phyloP scores from a whole-genome alignment of 23 tunicate genomes.

The Diplosoma virens region DNA sequence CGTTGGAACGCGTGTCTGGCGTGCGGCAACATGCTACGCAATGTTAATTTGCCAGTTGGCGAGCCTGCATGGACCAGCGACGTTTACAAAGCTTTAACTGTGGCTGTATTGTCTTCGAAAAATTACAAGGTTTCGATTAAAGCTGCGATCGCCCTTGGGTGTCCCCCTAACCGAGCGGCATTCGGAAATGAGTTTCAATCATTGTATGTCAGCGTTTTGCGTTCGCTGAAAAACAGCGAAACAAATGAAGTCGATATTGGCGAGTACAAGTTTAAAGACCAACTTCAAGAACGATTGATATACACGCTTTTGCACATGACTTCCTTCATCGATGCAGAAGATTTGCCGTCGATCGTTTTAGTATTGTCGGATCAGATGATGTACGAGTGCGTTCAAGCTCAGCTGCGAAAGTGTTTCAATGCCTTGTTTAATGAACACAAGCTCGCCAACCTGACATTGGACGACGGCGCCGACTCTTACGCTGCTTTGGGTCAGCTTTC shows the following conservation, averaged over 20 bases:
- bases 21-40: slow-evolving; percentile 62
- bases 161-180: slow-evolving; percentile 23
- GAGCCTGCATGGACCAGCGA: slow-evolving; percentile 71
- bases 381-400: not conserved
- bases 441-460: not conserved
- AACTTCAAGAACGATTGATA: slow-evolving; percentile 57
- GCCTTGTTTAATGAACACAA: not conserved
- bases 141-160: slow-evolving; percentile 69
- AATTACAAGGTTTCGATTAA: slow-evolving; percentile 82
- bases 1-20: slow-evolving; percentile 94
- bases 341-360: slow-evolving; percentile 6
- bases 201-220: slow-evolving; percentile 23
- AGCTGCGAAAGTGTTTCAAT: not conserved
- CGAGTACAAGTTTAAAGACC: slow-evolving; percentile 70
- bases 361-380: not conserved
- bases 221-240: slow-evolving; percentile 35
- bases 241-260: slow-evolving; percentile 39
- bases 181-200: slow-evolving; percentile 42
- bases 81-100: slow-evolving; percentile 51
- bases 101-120: slow-evolving; percentile 54
- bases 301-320: slow-evolving; percentile 56
- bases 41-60: slow-evolving; percentile 60
- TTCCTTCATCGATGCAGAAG: slow-evolving; percentile 10
- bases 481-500: slow-evolving; percentile 22
- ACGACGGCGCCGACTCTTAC: slow-evolving; percentile 2